These are phyloP conservation scores for Epirrhoe alternata DNA, from an alignment of 2,888 invertebrate genomes.

Conservation along the genomic window DNA sequence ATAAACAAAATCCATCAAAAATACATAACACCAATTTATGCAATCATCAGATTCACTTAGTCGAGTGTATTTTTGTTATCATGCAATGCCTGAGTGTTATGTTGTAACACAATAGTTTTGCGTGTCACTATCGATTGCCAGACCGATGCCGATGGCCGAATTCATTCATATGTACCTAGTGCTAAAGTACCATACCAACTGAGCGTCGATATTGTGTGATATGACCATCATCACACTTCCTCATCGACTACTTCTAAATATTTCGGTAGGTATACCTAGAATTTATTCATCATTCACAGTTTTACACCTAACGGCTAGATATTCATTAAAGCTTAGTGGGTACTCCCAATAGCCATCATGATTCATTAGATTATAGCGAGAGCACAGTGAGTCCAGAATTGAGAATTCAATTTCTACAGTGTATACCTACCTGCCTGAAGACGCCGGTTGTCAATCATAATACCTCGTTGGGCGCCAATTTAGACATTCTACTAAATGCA, in stretches of 20 bases:
- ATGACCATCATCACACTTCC: not conserved
- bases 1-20: not conserved
- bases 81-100: not conserved
- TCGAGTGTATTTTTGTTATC: constrained; percentile 2
- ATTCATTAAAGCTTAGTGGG: too few relatives aligned
- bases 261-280: not conserved
- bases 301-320: too few relatives aligned
- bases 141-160: not conserved
- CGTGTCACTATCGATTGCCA: not conserved
- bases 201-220: not conserved
- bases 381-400: too few relatives aligned
- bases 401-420: too few relatives aligned
- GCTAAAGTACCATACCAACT: not conserved
- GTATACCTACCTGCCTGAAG: too few relatives aligned
- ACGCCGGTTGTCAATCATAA: not conserved
- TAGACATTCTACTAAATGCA: not conserved
- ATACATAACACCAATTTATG: not conserved
- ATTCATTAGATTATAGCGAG: too few relatives aligned
- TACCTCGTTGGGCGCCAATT: constrained; percentile 28
- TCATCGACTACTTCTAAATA: not conserved
- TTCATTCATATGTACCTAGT: not conserved
- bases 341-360: too few relatives aligned
- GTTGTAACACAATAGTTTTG: constrained; percentile 9
- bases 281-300: too few relatives aligned
- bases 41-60: not conserved